Evolutionary conservation across 2,113 vertebrate genomes (phyloP).

Genomic region (Salvelinus fontinalis): DNA sequence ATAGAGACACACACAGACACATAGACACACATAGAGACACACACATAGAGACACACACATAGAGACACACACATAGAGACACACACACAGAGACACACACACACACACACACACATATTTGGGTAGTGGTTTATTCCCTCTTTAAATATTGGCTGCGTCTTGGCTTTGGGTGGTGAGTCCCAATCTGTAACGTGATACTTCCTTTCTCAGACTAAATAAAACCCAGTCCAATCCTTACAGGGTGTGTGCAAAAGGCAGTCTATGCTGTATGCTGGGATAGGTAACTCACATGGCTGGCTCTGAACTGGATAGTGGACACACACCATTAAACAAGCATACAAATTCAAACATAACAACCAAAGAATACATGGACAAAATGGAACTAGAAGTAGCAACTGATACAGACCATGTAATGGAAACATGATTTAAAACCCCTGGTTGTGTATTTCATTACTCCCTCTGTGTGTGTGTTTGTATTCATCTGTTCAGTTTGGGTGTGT

Average conservation of each 20-base stretch:
- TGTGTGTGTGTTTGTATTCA: too few species aligned
- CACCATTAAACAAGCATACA: not conserved
- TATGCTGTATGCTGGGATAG: not conserved
- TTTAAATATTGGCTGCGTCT: too few species aligned
- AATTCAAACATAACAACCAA: not conserved
- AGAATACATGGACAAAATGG: not conserved
- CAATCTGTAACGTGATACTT: slow-evolving; percentile 55
- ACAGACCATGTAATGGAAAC: not conserved
- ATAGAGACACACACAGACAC: too few species aligned
- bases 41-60: too few species aligned
- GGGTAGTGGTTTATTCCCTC: too few species aligned
- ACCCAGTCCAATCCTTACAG: slow-evolving; percentile 35
- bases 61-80: too few species aligned
- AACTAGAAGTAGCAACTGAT: not conserved
- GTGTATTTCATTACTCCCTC: too few species aligned
- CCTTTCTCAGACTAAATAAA: slow-evolving; percentile 59
- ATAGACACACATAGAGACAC: too few species aligned
- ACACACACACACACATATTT: too few species aligned
- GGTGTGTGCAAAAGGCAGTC: slow-evolving; percentile 33
- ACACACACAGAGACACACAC: too few species aligned
- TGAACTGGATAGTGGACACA: not conserved
- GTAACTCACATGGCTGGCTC: not conserved
- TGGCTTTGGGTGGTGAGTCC: slow-evolving; percentile 33
- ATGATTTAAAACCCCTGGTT: too few species aligned
- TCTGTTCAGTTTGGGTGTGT: too few species aligned